Conservation (phyloP, 2,888 invertebrate species). For the Gortyna flavago region DNA sequence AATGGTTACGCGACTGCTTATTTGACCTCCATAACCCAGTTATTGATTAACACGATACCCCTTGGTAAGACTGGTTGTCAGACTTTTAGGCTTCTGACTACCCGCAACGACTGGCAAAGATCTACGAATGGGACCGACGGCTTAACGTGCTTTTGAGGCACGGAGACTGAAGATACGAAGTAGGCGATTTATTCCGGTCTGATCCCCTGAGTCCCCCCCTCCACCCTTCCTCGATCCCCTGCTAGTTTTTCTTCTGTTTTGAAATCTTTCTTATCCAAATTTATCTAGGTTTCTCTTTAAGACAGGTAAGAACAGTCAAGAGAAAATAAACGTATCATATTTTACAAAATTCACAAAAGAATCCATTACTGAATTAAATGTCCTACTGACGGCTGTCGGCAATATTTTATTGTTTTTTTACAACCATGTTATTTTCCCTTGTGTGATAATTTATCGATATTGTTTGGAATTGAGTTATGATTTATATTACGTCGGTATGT, state of each 20-base stretch:
- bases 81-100: neutral
- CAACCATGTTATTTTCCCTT: slow-evolving; percentile 72
- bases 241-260: too few relatives aligned
- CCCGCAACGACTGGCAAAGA: neutral
- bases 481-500: slow-evolving; percentile 75
- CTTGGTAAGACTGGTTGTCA: neutral
- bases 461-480: slow-evolving; percentile 76
- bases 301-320: too few relatives aligned
- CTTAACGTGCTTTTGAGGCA: neutral
- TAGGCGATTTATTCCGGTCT: too few relatives aligned
- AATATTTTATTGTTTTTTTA: slow-evolving; percentile 68
- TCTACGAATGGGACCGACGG: too few relatives aligned
- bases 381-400: slow-evolving; percentile 17
- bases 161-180: neutral
- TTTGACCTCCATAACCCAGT: neutral
- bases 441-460: slow-evolving; percentile 77
- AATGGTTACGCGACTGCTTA: too few relatives aligned
- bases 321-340: too few relatives aligned
- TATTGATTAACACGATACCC: neutral
- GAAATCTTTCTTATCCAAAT: too few relatives aligned
- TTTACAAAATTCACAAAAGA: too few relatives aligned
- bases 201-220: too few relatives aligned
- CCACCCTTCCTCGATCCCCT: too few relatives aligned
- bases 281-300: too few relatives aligned
- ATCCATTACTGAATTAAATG: slow-evolving; percentile 38